Evolutionary conservation across 2,888 invertebrate species (phyloP), one percentile per base, ranked within the genome.

Genomic region (Fabriciana adippe): DNA sequence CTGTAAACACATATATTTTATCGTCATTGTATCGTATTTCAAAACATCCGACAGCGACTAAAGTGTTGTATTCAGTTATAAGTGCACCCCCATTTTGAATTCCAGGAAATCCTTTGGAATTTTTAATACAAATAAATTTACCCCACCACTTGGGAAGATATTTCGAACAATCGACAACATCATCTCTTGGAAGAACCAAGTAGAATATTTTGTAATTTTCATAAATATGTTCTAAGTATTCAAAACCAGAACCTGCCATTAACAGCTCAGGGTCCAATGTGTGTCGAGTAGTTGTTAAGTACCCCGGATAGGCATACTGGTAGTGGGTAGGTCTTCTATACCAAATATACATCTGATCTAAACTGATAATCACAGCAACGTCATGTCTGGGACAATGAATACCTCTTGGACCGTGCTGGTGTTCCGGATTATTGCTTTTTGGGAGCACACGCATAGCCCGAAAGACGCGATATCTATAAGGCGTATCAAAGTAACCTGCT

Each of bases 121-220:
- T 88, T n/a, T 47, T 74, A 0, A 86, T 41, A 61, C 88, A 88
- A 18, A 87, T 82, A 63, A 87, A 88, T 70, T 87, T 87, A 0
- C 87, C 88, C 88, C 87, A 88, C 76, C 75, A 84, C 69, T 88
- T 88, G 0, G 87, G 87, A 0, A 87, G 50, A 45, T 81, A 84
- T 5, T 68, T 79, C 0, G 83, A 83, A 69, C 88, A 88, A 64
- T 87, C 84, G 0, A 77, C 76, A 0, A 79, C 45, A 1, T 72
- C 6, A 0, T 6, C n/a, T 35, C 62, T 75, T 0, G 55, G 16
- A 0, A 74, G 16, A 0, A 8, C 3, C 0, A 65, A 53, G 64
- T 73, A 80, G 63, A 78, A 78, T 26, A 87, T 85, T 62, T 81
- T 83, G 63, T 80, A 87, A 68, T 87, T 87, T 64, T 86, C 82